Percentiles rank a stretch among this genome's conserved stretches.
Evolutionary conservation across 1,140 invertebrate genomes (phyloP).

Genomic region (Euwallacea similis): DNA sequence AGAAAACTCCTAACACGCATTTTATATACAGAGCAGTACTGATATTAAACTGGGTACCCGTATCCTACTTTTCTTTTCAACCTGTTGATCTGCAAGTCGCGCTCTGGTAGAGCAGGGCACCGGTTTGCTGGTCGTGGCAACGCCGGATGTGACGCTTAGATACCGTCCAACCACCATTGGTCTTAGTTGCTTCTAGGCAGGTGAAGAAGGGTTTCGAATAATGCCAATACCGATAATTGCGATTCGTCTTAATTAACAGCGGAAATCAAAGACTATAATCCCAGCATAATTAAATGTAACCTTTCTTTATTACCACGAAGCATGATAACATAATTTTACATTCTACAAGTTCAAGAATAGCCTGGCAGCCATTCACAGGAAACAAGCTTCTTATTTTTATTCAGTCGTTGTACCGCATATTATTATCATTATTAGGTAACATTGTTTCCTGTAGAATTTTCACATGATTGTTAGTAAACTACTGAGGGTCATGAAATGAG

Average conservation of each 20-base stretch:
- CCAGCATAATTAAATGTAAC: neutral
- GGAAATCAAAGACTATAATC: too few species aligned
- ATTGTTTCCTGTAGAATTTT: slow-evolving; percentile 32
- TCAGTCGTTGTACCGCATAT: slow-evolving; percentile 29
- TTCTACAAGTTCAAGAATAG: slow-evolving; percentile 19
- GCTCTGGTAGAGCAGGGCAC: slow-evolving; percentile 44
- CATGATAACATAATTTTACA: neutral
- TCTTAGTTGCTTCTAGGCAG: too few species aligned
- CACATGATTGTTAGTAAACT: slow-evolving; percentile 27
- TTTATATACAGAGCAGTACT: slow-evolving; percentile 16
- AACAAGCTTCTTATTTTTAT: slow-evolving; percentile 34
- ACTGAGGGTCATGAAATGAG: slow-evolving; percentile 15
- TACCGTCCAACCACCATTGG: too few species aligned
- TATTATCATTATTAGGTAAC: slow-evolving; percentile 34
- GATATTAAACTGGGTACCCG: slow-evolving; percentile 27
- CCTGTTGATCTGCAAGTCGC: slow-evolving; percentile 37
- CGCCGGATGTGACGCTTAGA: slow-evolving; percentile 31
- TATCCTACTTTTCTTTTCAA: slow-evolving; percentile 43
- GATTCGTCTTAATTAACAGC: too few species aligned
- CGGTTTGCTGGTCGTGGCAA: slow-evolving; percentile 22
- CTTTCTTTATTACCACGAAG: neutral
- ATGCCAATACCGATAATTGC: too few species aligned
- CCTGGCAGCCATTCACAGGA: slow-evolving; percentile 18
- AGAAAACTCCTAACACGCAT: slow-evolving; percentile 21
- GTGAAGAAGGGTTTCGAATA: too few species aligned